Base-by-base conservation (phyloP, 2,888 invertebrate species). In the Drosophila rubida region DNA sequence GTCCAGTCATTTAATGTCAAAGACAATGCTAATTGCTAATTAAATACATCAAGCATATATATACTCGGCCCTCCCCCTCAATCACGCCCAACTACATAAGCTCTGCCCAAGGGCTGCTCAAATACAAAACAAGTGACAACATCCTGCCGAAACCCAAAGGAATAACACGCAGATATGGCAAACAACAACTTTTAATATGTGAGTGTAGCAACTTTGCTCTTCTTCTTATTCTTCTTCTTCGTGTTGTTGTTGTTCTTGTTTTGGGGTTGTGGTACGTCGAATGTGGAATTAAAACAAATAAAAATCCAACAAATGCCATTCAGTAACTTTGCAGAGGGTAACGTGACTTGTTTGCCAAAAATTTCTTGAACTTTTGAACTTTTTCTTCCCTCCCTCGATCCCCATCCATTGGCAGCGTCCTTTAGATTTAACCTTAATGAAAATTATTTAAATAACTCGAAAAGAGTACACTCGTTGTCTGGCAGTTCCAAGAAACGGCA, bases 1-100 rank as follows among this genome's bases (percentile, higher is more conserved):
- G 22, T 32, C 22, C 50, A 51, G 11, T 48, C 58, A 42, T 50
- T 73, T 53, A 46, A 62, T 73, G 62, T 53, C 69, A 53, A 64
- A 65, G 30, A 60, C 73, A 77, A 55, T 46, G 39, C 46, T 78
- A 74, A 75, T 76, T 78, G 75, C 60, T 75, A 61, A 70, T 75
- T 76, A 76, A 74, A 67, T 62, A 39, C 19, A 45, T 32, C 39
- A 57, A 11, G 11, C 14, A 13, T 14, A 46, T 48, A 50, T 61
- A 51, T 41, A 14, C 35, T 16, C 42, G 23, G 23, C 35, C 35
- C 2, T 14, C 7, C 35, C 0, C n/a, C 4, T 2, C 3, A n/a
- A 4, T 4, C 5, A n/a, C 32, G 32, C n/a, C 32, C 32, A 32
- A 32, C 32, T 32, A 32, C 32, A n/a, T 32, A 32, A 32, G n/a